Base-by-base conservation (phyloP, 2,113 vertebrate genomes). In the Caranx ignobilis region DNA sequence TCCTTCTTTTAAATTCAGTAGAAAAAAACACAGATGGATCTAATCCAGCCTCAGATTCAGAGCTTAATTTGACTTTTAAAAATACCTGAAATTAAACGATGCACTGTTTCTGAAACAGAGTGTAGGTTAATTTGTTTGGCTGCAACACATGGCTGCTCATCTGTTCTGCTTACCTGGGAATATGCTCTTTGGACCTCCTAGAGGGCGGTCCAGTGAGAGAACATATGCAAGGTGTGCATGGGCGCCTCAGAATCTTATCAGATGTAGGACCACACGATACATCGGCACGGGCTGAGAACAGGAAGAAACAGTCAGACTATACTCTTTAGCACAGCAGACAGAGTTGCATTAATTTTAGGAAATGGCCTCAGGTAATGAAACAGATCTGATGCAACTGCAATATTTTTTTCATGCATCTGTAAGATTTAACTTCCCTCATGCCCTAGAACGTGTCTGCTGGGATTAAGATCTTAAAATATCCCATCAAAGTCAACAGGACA, bases 311-410 rank as follows among this genome's bases (percentile, higher is more conserved):
- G 43, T 52, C 62, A 75, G 63, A 60, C 66, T 50, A 54, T 70
- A 83, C 37, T 75, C 26, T 26, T 75, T 71, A 57, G 39, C 63
- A 67, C 69, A 63, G 59, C 61, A 47, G 39, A 63, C 78, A 65
- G 55, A 64, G 19, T 67, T 84, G 80, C 73, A 74, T 87, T 86
- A 18, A 89, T 88, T 88, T 88, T 61, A 74, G 37, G 52, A 79
- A 72, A 73, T 72, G 26, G 79, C 91, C 84, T 80, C 26, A n/a
- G 81, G 84, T 87, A 67, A 85, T 82, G 63, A 83, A 85, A 71
- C 77, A 32, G 16, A 11, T 66, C 76, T 89, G 82, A 90, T 85
- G 82, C 82, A 88, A 86, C 60, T 64, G 59, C 68, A 75, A 81
- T 81, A 59, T 73, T 74, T 87, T 50, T 79, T 75, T 85, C 45